These are phyloP conservation scores for Hemiscyllium ocellatum DNA, from an alignment of 2,113 vertebrate species.

Conservation along the genomic window DNA sequence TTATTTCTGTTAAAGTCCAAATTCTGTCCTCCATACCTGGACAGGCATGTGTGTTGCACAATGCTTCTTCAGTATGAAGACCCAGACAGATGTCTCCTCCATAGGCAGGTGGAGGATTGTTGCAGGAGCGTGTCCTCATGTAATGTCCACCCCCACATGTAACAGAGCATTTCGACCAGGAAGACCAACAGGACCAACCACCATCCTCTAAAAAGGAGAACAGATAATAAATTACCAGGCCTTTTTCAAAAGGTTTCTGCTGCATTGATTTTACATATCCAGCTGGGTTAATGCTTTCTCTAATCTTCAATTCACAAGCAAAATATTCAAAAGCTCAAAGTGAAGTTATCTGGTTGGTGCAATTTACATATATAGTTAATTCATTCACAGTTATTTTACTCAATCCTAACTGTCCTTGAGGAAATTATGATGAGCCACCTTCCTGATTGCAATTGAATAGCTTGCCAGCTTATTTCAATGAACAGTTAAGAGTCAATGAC, in stretches of 20 bases:
- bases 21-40: slow-evolving; percentile 62
- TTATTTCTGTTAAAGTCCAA: not conserved
- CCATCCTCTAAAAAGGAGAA: slow-evolving; percentile 74
- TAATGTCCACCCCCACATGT: slow-evolving; percentile 92
- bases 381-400: not conserved
- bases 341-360: not conserved
- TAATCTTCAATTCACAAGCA: not conserved
- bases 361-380: not conserved
- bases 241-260: not conserved
- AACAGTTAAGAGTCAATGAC: not conserved
- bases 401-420: not conserved
- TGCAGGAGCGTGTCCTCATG: slow-evolving; percentile 87
- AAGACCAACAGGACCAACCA: slow-evolving; percentile 91
- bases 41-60: slow-evolving; percentile 85
- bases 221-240: not conserved
- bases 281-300: not conserved
- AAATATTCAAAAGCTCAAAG: not conserved
- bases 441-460: not conserved
- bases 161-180: slow-evolving; percentile 92
- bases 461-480: not conserved
- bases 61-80: slow-evolving; percentile 88
- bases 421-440: not conserved
- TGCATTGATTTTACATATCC: not conserved
- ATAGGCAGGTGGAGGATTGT: slow-evolving; percentile 78
- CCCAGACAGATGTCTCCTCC: slow-evolving; percentile 96